A percentile compares a stretch with the other conserved stretches of the same genome.
Conservation (phyloP, 2,797 vertebrate genomes). For the Galaxias olidus region DNA sequence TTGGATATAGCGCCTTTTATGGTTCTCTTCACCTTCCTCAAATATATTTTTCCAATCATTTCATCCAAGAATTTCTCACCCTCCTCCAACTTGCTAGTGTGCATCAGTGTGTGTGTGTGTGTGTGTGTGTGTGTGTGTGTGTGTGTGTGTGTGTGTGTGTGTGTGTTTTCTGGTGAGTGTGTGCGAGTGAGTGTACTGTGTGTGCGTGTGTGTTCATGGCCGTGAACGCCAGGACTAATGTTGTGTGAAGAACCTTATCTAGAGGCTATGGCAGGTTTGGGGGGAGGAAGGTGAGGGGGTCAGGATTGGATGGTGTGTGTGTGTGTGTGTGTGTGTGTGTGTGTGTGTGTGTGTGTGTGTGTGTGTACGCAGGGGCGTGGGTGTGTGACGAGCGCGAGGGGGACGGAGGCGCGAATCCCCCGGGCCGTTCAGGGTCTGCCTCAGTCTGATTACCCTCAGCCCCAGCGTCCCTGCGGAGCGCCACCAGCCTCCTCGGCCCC, state of each 20-base stretch:
- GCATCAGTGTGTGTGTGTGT: constrained; percentile 18
- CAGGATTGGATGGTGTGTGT: background rate
- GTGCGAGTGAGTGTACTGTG: constrained; percentile 25
- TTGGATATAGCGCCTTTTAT: too few relatives aligned
- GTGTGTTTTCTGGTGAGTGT: constrained; percentile 14
- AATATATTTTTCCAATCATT: too few relatives aligned
- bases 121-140: background rate
- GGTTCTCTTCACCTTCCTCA: too few relatives aligned
- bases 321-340: background rate
- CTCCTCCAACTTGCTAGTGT: too few relatives aligned
- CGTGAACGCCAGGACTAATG: constrained; percentile 32
- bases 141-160: constrained; percentile 22
- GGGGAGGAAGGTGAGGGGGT: constrained; percentile 10
- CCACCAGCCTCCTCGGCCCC: constrained; percentile 70
- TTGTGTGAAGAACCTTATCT: constrained; percentile 46
- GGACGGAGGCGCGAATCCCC: constrained; percentile 62
- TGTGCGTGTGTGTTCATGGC: constrained; percentile 17
- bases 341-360: background rate
- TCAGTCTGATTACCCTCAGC: constrained; percentile 78
- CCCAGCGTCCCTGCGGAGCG: constrained; percentile 67
- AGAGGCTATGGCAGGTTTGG: constrained; percentile 25
- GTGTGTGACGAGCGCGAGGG: constrained; percentile 43
- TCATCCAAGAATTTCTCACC: background rate
- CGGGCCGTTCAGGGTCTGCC: constrained; percentile 73
- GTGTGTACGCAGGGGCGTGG: background rate